phyloP scores from a whole-genome alignment of 1,140 invertebrate genomes.

The Diorhabda carinulata region DNA sequence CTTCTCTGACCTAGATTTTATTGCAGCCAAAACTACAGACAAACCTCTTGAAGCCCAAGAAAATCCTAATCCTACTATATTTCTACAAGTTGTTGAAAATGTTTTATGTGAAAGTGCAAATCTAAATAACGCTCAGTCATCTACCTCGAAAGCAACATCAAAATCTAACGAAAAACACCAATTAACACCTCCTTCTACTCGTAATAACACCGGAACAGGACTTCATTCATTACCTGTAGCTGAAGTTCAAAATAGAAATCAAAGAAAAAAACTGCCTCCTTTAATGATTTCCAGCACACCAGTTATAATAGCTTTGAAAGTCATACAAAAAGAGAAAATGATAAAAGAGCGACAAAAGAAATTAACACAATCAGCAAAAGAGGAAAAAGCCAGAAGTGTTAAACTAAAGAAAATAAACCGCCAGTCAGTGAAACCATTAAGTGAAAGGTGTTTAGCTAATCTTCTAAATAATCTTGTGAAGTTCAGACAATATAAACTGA shows the following conservation, averaged over 20 bases:
- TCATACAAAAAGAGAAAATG: not conserved
- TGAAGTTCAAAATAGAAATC: conserved; percentile 1
- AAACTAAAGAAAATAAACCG: no score
- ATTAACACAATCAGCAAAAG: not conserved
- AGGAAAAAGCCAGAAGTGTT: no score
- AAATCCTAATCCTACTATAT: not conserved
- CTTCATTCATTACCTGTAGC: not conserved
- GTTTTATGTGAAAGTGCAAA: not conserved
- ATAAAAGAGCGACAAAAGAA: not conserved
- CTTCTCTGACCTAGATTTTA: not conserved
- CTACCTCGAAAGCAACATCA: not conserved
- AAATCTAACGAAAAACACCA: conserved; percentile 1
- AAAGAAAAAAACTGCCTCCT: not conserved
- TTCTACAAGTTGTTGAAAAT: not conserved
- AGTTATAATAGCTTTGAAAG: conserved; percentile 3
- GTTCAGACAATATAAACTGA: no score
- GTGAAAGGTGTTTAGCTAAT: no score
- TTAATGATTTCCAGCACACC: not conserved
- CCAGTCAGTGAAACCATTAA: no score
- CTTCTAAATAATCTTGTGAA: no score
- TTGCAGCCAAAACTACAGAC: not conserved
- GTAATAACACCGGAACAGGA: not conserved
- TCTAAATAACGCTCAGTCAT: not conserved
- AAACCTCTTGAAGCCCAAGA: not conserved
- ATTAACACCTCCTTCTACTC: not conserved